phyloP scores from a whole-genome alignment of 2,888 invertebrate genomes.

The Sphaerophoria taeniata region DNA sequence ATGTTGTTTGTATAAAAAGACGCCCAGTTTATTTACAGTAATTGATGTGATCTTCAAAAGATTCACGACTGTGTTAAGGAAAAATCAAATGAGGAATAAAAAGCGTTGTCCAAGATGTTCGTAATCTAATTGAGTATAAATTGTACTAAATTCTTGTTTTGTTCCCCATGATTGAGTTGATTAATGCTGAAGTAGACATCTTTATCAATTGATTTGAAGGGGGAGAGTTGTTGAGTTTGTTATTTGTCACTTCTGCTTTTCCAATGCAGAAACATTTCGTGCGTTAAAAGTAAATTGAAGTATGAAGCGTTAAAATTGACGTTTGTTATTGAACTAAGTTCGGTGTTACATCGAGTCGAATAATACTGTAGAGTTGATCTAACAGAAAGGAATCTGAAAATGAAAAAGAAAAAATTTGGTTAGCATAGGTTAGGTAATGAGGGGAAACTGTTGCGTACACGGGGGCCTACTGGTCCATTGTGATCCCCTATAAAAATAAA shows the following conservation, averaged over 20 bases:
- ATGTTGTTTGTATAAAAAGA: constrained; percentile 30
- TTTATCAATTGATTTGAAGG: not conserved
- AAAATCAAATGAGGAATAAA: constrained; percentile 50
- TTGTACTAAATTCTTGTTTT: constrained; percentile 55
- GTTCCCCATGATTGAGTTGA: constrained; percentile 33
- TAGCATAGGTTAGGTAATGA: too few relatives aligned
- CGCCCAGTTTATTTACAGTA: constrained; percentile 57
- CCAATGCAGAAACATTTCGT: constrained; percentile 36
- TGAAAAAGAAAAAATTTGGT: too few relatives aligned
- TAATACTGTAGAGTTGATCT: too few relatives aligned
- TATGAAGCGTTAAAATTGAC: not conserved
- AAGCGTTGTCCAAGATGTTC: constrained; percentile 26
- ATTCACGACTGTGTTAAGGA: constrained; percentile 48
- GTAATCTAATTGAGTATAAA: constrained; percentile 31
- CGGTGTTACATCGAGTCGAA: too few relatives aligned
- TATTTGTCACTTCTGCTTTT: constrained; percentile 43
- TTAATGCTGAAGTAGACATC: constrained; percentile 34
- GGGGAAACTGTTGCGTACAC: too few relatives aligned
- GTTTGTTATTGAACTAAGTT: not conserved
- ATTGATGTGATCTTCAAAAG: constrained; percentile 62
- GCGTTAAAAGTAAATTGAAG: constrained; percentile 2
- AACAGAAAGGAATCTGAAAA: constrained; percentile 17
- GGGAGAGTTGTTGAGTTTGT: not conserved
- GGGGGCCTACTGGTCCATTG: too few relatives aligned
- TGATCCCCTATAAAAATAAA: too few relatives aligned